Evolutionary conservation across 2,113 vertebrate species (phyloP).

Genomic region (Saguinus midas): DNA sequence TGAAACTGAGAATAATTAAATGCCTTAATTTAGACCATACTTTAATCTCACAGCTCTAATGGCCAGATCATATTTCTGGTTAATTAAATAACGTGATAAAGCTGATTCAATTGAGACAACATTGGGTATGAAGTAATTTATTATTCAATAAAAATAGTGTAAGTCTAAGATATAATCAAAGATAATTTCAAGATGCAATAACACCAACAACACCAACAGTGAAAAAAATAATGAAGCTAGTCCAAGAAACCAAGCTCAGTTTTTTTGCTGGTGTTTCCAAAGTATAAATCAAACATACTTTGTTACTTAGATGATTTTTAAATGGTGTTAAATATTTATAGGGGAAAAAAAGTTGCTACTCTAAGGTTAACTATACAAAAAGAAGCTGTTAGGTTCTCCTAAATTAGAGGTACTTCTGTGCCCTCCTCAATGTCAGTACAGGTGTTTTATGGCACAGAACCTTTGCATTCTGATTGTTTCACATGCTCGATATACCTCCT

Average conservation of each 20-base stretch:
- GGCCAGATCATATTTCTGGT: neutral
- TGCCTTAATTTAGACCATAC: constrained; percentile 28
- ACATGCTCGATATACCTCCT: neutral
- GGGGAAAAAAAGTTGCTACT: neutral
- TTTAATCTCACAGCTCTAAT: neutral
- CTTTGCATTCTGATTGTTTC: neutral
- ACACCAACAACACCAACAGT: neutral
- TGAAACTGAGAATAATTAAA: constrained; percentile 4
- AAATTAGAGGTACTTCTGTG: neutral
- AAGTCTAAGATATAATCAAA: neutral
- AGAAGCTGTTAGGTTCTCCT: neutral
- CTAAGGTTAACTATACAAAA: neutral
- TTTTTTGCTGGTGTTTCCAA: constrained; percentile 9
- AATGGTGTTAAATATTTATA: neutral
- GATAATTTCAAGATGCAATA: neutral
- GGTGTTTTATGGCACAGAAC: neutral
- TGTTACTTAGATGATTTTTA: neutral
- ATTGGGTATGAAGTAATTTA: neutral
- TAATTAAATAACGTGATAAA: neutral
- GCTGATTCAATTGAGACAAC: neutral
- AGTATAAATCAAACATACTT: neutral
- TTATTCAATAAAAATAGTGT: neutral
- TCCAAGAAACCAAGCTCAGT: neutral
- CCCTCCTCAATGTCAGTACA: neutral
- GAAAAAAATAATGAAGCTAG: neutral